Percentiles rank a stretch among this genome's conserved stretches.
Evolutionary conservation across 2,113 vertebrate species (phyloP).

Genomic region (Pteruthius melanotis): DNA sequence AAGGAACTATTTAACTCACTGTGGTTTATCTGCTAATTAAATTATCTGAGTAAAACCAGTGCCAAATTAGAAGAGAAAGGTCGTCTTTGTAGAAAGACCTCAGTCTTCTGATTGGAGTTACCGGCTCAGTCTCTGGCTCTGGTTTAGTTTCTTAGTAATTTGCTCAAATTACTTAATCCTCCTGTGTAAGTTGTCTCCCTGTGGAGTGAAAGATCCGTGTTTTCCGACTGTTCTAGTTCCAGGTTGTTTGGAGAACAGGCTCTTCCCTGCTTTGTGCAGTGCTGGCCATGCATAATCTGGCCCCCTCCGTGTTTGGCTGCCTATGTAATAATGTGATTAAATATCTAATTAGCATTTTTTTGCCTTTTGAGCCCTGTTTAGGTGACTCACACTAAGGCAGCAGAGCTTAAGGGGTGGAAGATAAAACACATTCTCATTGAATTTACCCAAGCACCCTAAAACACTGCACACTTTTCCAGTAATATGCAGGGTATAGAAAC

Average conservation of each 20-base stretch:
- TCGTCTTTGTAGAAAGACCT: not conserved
- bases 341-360: not conserved
- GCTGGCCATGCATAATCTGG: not conserved
- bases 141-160: not conserved
- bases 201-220: not conserved
- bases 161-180: not conserved
- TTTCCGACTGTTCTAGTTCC: not conserved
- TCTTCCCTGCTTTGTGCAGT: not conserved
- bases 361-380: not conserved
- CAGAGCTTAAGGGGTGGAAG: not conserved
- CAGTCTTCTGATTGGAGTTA: not conserved
- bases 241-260: not conserved
- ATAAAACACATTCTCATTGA: rapidly evolving
- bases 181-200: not conserved
- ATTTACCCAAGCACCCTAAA: not conserved
- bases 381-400: not conserved
- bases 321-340: not conserved
- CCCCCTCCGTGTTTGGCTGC: not conserved
- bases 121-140: not conserved
- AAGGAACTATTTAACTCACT: not conserved
- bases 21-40: not conserved
- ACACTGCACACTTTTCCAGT: not conserved
- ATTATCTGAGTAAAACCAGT: not conserved
- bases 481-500: not conserved
- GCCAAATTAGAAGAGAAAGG: not conserved